These are phyloP conservation scores for Lateolabrax maculatus DNA, from an alignment of 2,797 vertebrate genomes.

Conservation along the genomic window DNA sequence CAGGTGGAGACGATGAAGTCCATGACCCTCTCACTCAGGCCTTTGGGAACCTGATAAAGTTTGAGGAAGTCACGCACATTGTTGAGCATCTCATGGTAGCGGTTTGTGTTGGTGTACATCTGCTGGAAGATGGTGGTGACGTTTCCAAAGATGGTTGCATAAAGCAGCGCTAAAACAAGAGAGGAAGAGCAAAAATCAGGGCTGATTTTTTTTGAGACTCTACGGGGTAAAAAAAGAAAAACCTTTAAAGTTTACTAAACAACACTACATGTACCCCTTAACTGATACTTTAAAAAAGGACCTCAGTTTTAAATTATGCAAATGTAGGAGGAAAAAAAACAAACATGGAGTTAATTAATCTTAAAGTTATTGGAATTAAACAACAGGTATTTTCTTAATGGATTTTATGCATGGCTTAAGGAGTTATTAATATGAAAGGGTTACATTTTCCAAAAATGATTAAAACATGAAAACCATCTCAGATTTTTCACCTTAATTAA, in stretches of 20 bases:
- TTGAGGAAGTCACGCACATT: slow-evolving; percentile 98
- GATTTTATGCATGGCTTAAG: not conserved
- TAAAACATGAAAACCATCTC: not conserved
- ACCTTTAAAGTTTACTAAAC: not conserved
- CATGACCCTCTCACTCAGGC: slow-evolving; percentile 98
- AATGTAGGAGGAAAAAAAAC: no score
- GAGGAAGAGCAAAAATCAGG: not conserved
- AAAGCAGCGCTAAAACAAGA: slow-evolving; percentile 83
- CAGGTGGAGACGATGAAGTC: slow-evolving; percentile 99
- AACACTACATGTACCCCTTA: no score
- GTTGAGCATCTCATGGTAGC: slow-evolving; percentile 99
- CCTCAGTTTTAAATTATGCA: no score
- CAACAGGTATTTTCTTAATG: no score
- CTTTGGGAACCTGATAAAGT: slow-evolving; percentile 98
- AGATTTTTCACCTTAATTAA: not conserved
- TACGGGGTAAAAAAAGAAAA: not conserved
- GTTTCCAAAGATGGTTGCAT: slow-evolving; percentile 99
- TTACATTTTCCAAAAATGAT: no score
- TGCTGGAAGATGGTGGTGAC: slow-evolving; percentile 99
- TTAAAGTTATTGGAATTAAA: no score
- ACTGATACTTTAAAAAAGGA: no score
- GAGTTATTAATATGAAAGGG: not conserved
- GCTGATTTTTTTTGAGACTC: not conserved
- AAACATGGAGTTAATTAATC: no score
- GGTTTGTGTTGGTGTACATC: slow-evolving; percentile 99